A percentile compares a stretch with the other conserved stretches of the same genome.
phyloP scores from a whole-genome alignment of 2,113 vertebrate species.

The Melanocharis versteri region DNA sequence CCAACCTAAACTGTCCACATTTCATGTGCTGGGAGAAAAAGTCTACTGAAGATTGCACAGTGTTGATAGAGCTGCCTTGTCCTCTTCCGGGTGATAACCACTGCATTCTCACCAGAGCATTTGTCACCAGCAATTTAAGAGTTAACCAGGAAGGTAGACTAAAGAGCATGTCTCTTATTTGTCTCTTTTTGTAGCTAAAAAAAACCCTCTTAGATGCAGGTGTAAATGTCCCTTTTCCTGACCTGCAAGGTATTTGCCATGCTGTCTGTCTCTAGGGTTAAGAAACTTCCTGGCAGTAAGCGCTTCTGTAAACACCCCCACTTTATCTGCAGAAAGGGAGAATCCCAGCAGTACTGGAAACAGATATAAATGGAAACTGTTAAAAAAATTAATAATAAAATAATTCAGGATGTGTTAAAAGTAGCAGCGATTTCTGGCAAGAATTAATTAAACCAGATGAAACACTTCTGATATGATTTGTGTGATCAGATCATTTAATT shows the following conservation, averaged over 20 bases:
- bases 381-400: constrained; percentile 24
- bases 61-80: not conserved
- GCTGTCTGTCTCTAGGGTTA: not conserved
- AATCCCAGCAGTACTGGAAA: constrained; percentile 30
- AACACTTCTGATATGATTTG: constrained; percentile 70
- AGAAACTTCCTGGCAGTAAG: not conserved
- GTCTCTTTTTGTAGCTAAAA: not conserved
- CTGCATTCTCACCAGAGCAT: not conserved
- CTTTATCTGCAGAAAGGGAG: constrained; percentile 31
- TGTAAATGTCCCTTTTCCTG: not conserved
- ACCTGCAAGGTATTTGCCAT: not conserved
- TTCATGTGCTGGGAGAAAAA: not conserved
- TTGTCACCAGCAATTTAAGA: not conserved
- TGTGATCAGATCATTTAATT: constrained; percentile 70
- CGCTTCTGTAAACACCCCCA: constrained; percentile 16
- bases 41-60: not conserved
- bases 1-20: not conserved
- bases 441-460: constrained; percentile 72
- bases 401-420: constrained; percentile 50
- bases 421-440: constrained; percentile 51
- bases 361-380: constrained; percentile 19
- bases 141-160: not conserved
- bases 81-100: not conserved
- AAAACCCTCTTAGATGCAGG: not conserved
- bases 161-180: not conserved